Base-by-base conservation (phyloP, 2,797 vertebrate species). In the Sebastes steindachneri region DNA sequence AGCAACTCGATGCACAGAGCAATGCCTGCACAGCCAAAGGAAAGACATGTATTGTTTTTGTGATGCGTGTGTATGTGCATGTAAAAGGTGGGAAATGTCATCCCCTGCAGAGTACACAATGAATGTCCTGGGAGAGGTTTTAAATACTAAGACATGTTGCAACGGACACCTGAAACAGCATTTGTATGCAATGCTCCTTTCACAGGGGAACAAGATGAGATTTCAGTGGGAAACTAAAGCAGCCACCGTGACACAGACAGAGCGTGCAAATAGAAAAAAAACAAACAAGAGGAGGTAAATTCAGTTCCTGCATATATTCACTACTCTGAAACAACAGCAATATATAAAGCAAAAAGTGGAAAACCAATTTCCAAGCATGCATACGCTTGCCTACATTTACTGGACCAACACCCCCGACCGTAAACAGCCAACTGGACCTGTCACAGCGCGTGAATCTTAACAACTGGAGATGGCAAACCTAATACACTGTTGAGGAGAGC, bases 131-230 rank as follows among this genome's bases (percentile, higher is more conserved):
- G 15, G 31, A 75, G 77, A 73, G 68, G 57, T 53, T 78, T 55
- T 35, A 71, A 83, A 77, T 58, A 67, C 67, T 33, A 23, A 66
- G 64, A 66, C 66, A 45, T 68, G 74, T 77, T 83, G 76, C 75
- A 68, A 26, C 51, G 25, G 73, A 87, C 84, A 83, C 84, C 77
- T 80, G 71, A 57, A 78, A 37, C 37, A 77, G 65, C 80, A 73
- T 88, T 85, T 88, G 78, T 79, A 78, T 83, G 78, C 69, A 35
- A 57, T 79, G 48, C 26, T 79, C 60, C 21, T 68, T 66, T 73
- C 80, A 74, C 51, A 6, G 28, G 28, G 57, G 51, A 77, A 79
- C 67, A 35, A 69, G 77, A 76, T 77, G 77, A 84, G 73, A 87
- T 77, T 75, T 77, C 33, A 51, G 33, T 26, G 21, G 76, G 64